Evolutionary conservation across 2,888 invertebrate species (phyloP).

Genomic region (Leptinotarsa haldemani): DNA sequence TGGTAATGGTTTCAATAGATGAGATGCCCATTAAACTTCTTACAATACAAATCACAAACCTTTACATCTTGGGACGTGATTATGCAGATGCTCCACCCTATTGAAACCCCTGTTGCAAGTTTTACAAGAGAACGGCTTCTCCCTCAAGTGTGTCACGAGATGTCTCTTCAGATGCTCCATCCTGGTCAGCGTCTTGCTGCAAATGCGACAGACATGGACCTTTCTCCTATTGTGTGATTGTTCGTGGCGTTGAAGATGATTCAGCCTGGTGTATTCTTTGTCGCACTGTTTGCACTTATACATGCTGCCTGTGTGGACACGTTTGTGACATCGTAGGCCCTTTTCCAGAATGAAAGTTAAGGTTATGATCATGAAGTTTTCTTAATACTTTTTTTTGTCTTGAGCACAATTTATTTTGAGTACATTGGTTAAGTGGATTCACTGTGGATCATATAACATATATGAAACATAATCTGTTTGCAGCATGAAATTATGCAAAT

Average conservation of each 20-base stretch:
- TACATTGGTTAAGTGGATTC: too few species aligned
- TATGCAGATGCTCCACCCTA: constrained; percentile 62
- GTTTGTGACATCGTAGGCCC: constrained; percentile 57
- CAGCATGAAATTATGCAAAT: too few species aligned
- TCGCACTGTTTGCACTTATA: constrained; percentile 64
- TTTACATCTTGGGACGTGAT: constrained; percentile 62
- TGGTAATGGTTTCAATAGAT: too few species aligned
- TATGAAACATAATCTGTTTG: too few species aligned
- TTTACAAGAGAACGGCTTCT: constrained; percentile 63
- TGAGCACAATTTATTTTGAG: neutral
- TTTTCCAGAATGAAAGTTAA: neutral
- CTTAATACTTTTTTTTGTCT: neutral
- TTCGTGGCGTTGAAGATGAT: constrained; percentile 63
- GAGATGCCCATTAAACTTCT: too few species aligned
- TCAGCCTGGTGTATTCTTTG: constrained; percentile 61
- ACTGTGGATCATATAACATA: too few species aligned
- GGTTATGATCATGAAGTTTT: neutral
- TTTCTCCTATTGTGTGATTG: constrained; percentile 60
- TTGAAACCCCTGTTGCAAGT: constrained; percentile 65
- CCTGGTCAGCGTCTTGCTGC: constrained; percentile 63
- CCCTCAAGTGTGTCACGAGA: constrained; percentile 63
- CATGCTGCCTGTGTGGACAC: constrained; percentile 60
- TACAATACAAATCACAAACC: too few species aligned
- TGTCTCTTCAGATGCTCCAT: constrained; percentile 64
- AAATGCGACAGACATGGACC: constrained; percentile 64